phyloP scores from a whole-genome alignment of 2,888 invertebrate genomes.

The Ophion obscuratus region DNA sequence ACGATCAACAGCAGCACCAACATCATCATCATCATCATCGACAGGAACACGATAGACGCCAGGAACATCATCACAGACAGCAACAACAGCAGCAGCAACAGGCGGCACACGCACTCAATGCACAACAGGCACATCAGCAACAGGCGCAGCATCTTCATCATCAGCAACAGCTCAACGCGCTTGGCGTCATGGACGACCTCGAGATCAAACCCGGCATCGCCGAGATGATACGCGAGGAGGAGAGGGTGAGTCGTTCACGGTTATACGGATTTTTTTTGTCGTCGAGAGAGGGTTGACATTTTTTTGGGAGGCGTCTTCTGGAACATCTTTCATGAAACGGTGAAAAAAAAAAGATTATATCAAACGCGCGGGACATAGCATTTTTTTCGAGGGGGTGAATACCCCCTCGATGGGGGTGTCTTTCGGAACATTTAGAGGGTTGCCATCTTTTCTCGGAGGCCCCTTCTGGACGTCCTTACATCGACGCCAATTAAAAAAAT shows the following conservation, averaged over 20 bases:
- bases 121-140: conserved; percentile 68
- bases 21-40: conserved; percentile 55
- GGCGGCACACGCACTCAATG: conserved; percentile 64
- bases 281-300: too few species aligned
- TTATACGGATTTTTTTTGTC: too few species aligned
- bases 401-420: too few species aligned
- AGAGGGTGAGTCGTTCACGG: conserved; percentile 91
- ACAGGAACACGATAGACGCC: conserved; percentile 48
- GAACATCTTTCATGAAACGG: too few species aligned
- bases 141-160: conserved; percentile 71
- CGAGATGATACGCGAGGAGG: conserved; percentile 98
- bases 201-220: conserved; percentile 98
- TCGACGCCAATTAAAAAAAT: too few species aligned
- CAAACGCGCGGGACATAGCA: too few species aligned
- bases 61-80: conserved; percentile 69
- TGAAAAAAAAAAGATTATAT: too few species aligned
- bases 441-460: too few species aligned
- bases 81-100: conserved; percentile 50
- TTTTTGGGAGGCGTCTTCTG: too few species aligned
- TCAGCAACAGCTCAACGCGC: conserved; percentile 72
- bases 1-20: conserved; percentile 60
- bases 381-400: too few species aligned
- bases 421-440: too few species aligned
- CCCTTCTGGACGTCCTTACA: too few species aligned
- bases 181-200: conserved; percentile 88